These are phyloP conservation scores for Cryptomyrus ogoouensis DNA, from an alignment of 2,113 vertebrate genomes.

Conservation along the genomic window DNA sequence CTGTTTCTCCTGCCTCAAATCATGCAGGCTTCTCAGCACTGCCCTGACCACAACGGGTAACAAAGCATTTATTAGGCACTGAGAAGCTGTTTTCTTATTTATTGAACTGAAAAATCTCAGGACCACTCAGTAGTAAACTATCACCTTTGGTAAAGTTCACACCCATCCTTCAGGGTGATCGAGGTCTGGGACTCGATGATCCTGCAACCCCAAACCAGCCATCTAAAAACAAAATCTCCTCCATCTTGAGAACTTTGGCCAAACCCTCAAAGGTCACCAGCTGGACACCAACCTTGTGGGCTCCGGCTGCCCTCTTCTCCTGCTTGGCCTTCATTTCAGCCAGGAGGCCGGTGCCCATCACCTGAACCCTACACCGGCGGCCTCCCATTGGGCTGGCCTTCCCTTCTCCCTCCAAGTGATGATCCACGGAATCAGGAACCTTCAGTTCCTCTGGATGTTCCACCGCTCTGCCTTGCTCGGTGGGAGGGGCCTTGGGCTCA, in stretches of 20 bases:
- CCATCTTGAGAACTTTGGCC: neutral
- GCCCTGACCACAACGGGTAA: neutral
- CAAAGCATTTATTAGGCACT: neutral
- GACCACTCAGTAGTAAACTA: neutral
- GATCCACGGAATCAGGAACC: slow-evolving; percentile 55
- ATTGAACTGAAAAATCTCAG: neutral
- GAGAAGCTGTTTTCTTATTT: neutral
- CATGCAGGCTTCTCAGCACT: neutral
- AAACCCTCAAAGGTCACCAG: neutral
- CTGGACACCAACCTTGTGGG: slow-evolving; percentile 67
- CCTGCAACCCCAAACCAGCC: neutral
- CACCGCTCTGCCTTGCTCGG: slow-evolving; percentile 17
- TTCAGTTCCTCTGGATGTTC: slow-evolving; percentile 53
- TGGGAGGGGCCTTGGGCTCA: slow-evolving; percentile 12
- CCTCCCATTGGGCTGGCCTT: slow-evolving; percentile 57
- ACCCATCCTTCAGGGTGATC: neutral
- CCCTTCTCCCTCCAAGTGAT: slow-evolving; percentile 37
- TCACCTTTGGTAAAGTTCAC: neutral
- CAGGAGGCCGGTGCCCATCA: slow-evolving; percentile 79
- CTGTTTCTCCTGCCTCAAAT: neutral
- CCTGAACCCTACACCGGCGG: slow-evolving; percentile 69
- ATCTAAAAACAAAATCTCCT: neutral
- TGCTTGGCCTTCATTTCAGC: slow-evolving; percentile 95
- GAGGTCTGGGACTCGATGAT: neutral
- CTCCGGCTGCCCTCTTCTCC: slow-evolving; percentile 70